These are phyloP conservation scores for Heliconius congener DNA, from an alignment of 1,140 invertebrate species.

Conservation along the genomic window DNA sequence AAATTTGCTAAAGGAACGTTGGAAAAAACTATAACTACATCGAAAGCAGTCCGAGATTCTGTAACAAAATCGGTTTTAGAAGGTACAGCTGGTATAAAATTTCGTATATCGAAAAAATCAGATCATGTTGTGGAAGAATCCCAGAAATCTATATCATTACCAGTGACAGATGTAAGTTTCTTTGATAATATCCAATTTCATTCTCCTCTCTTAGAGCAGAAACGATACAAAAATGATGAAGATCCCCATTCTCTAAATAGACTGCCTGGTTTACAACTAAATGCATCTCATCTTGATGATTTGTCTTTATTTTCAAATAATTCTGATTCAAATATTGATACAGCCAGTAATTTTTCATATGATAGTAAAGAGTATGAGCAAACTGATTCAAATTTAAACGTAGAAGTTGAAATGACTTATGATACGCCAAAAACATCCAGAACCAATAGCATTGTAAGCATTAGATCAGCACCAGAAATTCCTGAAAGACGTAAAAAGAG, in stretches of 20 bases:
- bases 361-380: constrained; percentile 62
- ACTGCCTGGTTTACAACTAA: constrained; percentile 53
- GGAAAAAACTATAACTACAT: constrained; percentile 68
- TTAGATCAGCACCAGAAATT: constrained; percentile 53
- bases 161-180: constrained; percentile 66
- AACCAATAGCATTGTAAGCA: constrained; percentile 57
- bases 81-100: constrained; percentile 61
- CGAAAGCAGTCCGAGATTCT: constrained; percentile 64
- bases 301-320: constrained; percentile 67
- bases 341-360: constrained; percentile 61
- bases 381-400: constrained; percentile 44
- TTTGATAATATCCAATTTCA: constrained; percentile 77
- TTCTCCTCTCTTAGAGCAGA: constrained; percentile 68
- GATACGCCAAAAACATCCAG: constrained; percentile 62
- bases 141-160: constrained; percentile 67
- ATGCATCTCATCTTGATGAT: constrained; percentile 62
- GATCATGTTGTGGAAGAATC: constrained; percentile 48
- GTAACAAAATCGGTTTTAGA: constrained; percentile 72
- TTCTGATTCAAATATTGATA: constrained; percentile 65
- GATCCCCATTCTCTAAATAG: constrained; percentile 37
- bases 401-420: constrained; percentile 57
- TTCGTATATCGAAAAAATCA: constrained; percentile 54
- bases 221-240: constrained; percentile 47
- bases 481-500: constrained; percentile 62
- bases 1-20: constrained; percentile 71